Base-by-base conservation (phyloP, 2,888 invertebrate genomes). In the Tinea semifulvella region DNA sequence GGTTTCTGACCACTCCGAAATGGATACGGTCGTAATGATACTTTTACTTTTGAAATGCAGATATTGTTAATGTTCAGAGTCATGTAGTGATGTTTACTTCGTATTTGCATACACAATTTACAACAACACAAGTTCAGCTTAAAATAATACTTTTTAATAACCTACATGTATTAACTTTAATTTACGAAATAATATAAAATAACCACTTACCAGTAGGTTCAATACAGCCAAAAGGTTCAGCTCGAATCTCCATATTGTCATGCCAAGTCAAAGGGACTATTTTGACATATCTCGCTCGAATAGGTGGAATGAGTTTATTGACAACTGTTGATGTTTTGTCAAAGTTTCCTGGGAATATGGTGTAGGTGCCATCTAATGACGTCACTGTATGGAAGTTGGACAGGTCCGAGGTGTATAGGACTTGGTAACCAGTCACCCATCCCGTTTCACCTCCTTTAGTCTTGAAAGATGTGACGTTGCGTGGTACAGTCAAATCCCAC, bases 401-500 rank as follows among this genome's bases (percentile, higher is more conserved):
- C 0, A 87, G 84, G 56, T 92, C 89, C 8, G 83, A 84, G 0
- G 93, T 90, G 68, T 92, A 94, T 55, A 85, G 69, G 1, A 94
- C 77, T 55, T 85, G 85, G 71, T 88, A 94, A 0, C 87, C 80
- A 1, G 87, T 86, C 1, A 94, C 91, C 90, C 91, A 94, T 13
- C 88, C 88, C 35, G 83, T 75, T 0, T 84, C 71, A 0, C 89
- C 88, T 10, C 89, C 90, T 62, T 89, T 88, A 0, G 90, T 92
- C 43, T 85, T 83, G 36, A 95, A 66, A 19, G 93, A 94, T 1
- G 93, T 92, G 27, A 95, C 67, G 57, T 89, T 89, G 39, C 91
- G 85, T 0, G 88, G 86, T 14, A 87, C 88, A 40, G 88, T 69
- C 65, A 94, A 92, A 68, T 94, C 89, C 61, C 93, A 88, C 86